These are phyloP conservation scores for Cheilosia urbana DNA, from an alignment of 2,888 invertebrate species.

Conservation along the genomic window DNA sequence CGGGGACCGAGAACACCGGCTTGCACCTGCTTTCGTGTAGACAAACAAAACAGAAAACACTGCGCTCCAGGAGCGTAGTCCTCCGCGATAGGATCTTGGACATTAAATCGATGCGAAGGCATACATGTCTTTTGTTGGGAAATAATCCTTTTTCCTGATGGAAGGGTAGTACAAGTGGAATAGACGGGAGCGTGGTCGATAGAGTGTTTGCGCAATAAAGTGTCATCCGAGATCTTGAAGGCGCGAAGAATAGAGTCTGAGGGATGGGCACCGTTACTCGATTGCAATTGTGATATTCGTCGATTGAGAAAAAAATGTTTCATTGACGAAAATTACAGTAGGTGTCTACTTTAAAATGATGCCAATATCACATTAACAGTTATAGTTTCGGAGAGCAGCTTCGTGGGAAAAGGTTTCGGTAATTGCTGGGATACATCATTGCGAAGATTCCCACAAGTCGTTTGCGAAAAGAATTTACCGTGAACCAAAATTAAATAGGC, in stretches of 20 bases:
- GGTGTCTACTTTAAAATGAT: neutral
- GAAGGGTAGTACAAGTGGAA: slow-evolving; percentile 37
- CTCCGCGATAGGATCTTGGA: slow-evolving; percentile 72
- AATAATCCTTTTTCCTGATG: slow-evolving; percentile 51
- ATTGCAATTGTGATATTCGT: slow-evolving; percentile 60
- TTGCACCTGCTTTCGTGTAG: slow-evolving; percentile 70
- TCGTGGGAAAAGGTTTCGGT: slow-evolving; percentile 42
- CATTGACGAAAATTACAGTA: slow-evolving; percentile 8
- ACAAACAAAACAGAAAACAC: slow-evolving; percentile 48
- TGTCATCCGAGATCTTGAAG: slow-evolving; percentile 61
- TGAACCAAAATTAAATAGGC: too few species aligned
- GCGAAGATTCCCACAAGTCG: neutral
- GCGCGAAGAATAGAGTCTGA: slow-evolving; percentile 9
- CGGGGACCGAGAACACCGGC: slow-evolving; percentile 14
- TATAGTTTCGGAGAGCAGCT: slow-evolving; percentile 25
- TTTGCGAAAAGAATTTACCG: neutral
- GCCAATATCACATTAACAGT: slow-evolving; percentile 15
- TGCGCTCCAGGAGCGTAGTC: slow-evolving; percentile 13
- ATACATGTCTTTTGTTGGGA: slow-evolving; percentile 30
- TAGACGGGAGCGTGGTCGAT: slow-evolving; percentile 21
- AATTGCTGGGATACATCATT: neutral
- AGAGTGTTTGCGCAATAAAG: slow-evolving; percentile 43
- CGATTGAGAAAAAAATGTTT: neutral
- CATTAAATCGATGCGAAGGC: slow-evolving; percentile 68
- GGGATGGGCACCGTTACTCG: slow-evolving; percentile 55